Percentiles rank a stretch among this genome's conserved stretches.
Evolutionary conservation across 2,113 vertebrate genomes (phyloP).

Genomic region (Zootoca vivipara): DNA sequence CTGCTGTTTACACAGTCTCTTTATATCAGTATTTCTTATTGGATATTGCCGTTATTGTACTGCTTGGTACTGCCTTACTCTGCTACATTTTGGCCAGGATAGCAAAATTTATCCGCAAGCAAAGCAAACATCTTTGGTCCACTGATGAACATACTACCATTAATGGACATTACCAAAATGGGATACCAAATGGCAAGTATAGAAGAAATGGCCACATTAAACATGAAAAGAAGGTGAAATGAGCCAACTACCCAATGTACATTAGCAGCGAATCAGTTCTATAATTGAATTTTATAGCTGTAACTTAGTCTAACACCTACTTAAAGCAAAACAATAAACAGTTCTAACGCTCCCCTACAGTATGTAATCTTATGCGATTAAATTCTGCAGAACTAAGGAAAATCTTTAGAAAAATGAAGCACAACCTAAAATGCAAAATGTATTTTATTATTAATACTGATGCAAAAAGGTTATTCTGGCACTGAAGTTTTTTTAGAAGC

Average conservation of each 20-base stretch:
- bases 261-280: slow-evolving; percentile 66
- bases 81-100: slow-evolving; percentile 76
- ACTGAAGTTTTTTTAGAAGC: slow-evolving; percentile 76
- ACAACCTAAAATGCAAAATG: slow-evolving; percentile 75
- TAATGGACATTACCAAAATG: slow-evolving; percentile 94
- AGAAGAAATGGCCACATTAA: slow-evolving; percentile 91
- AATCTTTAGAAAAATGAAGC: slow-evolving; percentile 65
- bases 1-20: slow-evolving; percentile 88
- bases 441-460: slow-evolving; percentile 72
- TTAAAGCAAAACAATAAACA: slow-evolving; percentile 75
- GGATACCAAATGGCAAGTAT: slow-evolving; percentile 90
- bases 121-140: slow-evolving; percentile 67
- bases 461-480: slow-evolving; percentile 75
- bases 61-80: slow-evolving; percentile 72
- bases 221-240: slow-evolving; percentile 94
- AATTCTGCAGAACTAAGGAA: slow-evolving; percentile 69
- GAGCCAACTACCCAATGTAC: slow-evolving; percentile 66
- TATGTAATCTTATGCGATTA: slow-evolving; percentile 74
- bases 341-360: slow-evolving; percentile 73
- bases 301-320: slow-evolving; percentile 80
- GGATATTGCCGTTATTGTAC: slow-evolving; percentile 84
- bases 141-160: slow-evolving; percentile 72
- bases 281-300: slow-evolving; percentile 72
- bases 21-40: slow-evolving; percentile 94
- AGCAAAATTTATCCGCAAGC: slow-evolving; percentile 72